phyloP scores from a whole-genome alignment of 2,113 vertebrate genomes.

The Brienomyrus brachyistius region DNA sequence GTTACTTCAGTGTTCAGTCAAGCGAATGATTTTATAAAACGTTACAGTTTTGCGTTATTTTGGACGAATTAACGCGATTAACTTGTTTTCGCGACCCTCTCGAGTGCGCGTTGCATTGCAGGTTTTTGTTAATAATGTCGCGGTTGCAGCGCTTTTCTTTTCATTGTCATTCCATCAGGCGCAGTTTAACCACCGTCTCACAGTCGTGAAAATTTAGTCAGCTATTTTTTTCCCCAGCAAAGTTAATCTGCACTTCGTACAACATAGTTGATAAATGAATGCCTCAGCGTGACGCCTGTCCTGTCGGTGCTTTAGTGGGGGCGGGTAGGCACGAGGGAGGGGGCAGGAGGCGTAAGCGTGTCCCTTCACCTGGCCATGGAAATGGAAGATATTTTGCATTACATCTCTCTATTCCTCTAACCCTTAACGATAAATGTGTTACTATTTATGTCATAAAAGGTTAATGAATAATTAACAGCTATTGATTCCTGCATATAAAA shows the following conservation, averaged over 20 bases:
- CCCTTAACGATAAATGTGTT: background rate
- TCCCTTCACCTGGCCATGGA: background rate
- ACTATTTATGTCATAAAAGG: background rate
- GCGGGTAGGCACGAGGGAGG: background rate
- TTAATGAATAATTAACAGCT: background rate
- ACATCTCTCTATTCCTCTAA: background rate
- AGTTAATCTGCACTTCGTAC: background rate
- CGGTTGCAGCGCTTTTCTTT: background rate
- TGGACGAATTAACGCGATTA: background rate
- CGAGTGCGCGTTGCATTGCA: conserved; percentile 14
- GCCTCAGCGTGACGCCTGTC: background rate
- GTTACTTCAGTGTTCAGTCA: background rate
- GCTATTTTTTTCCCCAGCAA: background rate
- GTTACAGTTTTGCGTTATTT: background rate
- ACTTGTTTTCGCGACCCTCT: conserved; percentile 13
- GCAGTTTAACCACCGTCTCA: background rate
- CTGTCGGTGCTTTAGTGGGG: background rate
- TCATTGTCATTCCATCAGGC: background rate
- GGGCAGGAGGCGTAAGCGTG: background rate
- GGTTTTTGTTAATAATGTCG: background rate
- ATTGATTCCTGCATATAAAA: background rate
- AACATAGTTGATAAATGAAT: conserved; percentile 9
- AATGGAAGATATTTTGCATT: conserved; percentile 10
- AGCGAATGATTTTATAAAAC: background rate
- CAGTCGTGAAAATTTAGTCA: background rate